Base-by-base conservation (phyloP, 2,113 vertebrate genomes). In the Lepus timidus region DNA sequence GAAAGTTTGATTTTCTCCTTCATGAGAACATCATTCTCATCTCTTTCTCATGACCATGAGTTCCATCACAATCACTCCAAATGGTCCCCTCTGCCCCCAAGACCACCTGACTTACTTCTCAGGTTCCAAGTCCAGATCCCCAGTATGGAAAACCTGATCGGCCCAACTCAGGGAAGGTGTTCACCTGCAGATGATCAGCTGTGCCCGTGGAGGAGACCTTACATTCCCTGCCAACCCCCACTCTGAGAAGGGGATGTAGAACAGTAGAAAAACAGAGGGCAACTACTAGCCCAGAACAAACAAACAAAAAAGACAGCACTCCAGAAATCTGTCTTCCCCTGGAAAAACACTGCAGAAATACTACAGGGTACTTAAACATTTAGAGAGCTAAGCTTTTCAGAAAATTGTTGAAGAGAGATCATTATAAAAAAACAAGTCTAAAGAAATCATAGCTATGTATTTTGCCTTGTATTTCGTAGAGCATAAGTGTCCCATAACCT, bases 351-450 rank as follows among this genome's bases (percentile, higher is more conserved):
- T 4, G 62, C 16, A 68, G 29, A 7, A 75, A 75, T 64, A 75
- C 16, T 88, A 12, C 14, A 71, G 22, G 6, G 6, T 1, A 67
- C 68, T 93, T 89, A 70, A 92, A 62, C 78, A 81, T 93, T 81
- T 44, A 87, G 78, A 85, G 58, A 92, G 73, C 36, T 62, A 64
- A 84, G 16, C 7, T 90, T 82, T 87, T 62, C 23, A 76, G 76
- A 85, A 82, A 95, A 49, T 81, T 51, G 81, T 64, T 33, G 76
- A 84, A 52, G 20, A 65, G 25, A 83, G 13, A 58, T 1, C 20
- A 68, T 86, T 75, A 31, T 12, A 83, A 58, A 83, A 83, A 94
- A 87, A 88, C 33, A 19, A 89, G 76, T 68, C 36, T 51, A 68
- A 91, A 82, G 39, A 91, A 94, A 81, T 3, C 20, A 58, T 55